Percentiles rank a stretch among this genome's conserved stretches.
phyloP scores from a whole-genome alignment of 2,797 vertebrate genomes.

The Falco berigora region DNA sequence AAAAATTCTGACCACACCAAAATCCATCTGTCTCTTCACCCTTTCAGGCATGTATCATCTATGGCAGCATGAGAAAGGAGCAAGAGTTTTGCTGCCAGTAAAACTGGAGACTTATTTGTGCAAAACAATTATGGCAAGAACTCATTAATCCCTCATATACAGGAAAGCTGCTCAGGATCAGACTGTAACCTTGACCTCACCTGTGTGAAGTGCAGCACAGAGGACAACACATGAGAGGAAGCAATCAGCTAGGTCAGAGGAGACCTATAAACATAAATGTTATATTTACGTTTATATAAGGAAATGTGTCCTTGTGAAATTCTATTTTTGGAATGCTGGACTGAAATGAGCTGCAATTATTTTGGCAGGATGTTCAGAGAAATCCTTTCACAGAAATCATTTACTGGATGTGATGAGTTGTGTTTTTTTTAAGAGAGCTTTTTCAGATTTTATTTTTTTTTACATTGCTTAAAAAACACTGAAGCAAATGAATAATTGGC shows the following conservation, averaged over 20 bases:
- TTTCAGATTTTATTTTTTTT: not conserved
- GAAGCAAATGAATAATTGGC: slow-evolving; percentile 38
- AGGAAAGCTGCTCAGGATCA: not conserved
- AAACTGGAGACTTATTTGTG: not conserved
- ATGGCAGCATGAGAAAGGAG: not conserved
- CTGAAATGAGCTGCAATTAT: slow-evolving; percentile 42
- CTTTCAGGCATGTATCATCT: not conserved
- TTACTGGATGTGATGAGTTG: slow-evolving; percentile 28
- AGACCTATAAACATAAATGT: not conserved
- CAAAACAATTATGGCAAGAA: not conserved
- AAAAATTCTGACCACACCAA: not conserved
- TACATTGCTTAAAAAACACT: not conserved
- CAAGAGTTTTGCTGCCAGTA: not conserved
- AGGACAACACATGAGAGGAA: not conserved
- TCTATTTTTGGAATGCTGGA: slow-evolving; percentile 11
- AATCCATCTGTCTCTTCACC: not conserved
- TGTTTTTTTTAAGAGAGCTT: not conserved
- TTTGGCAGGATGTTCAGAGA: slow-evolving; percentile 43
- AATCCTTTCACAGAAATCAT: slow-evolving; percentile 48
- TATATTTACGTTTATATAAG: not conserved
- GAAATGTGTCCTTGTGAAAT: not conserved
- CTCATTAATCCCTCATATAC: not conserved
- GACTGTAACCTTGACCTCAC: not conserved
- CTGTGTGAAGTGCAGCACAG: not conserved
- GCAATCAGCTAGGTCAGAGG: not conserved